Evolutionary conservation across 1,140 invertebrate genomes (phyloP).

Genomic region (Polypedilum vanderplanki): DNA sequence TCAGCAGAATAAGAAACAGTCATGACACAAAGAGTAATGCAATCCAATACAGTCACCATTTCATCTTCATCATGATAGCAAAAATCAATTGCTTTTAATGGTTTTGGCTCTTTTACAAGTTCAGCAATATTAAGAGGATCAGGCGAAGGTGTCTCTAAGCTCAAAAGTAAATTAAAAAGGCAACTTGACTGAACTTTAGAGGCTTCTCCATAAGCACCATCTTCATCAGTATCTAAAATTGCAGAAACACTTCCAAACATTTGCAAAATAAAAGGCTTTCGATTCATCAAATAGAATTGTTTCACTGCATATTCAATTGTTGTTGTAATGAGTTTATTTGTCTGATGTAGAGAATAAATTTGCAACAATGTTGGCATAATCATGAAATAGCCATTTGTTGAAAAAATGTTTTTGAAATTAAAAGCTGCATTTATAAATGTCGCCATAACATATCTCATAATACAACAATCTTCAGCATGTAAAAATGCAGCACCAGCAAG

Average conservation of each 20-base stretch:
- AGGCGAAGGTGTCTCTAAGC: slow-evolving; percentile 83
- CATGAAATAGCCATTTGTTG: slow-evolving; percentile 93
- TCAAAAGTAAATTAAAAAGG: slow-evolving; percentile 84
- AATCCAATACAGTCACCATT: slow-evolving; percentile 88
- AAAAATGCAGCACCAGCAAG: slow-evolving; percentile 94
- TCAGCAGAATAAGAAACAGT: slow-evolving; percentile 96
- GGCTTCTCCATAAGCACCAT: slow-evolving; percentile 76
- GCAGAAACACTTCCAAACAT: slow-evolving; percentile 98
- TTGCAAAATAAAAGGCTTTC: slow-evolving; percentile 97
- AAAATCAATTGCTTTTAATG: slow-evolving; percentile 92
- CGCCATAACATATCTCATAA: slow-evolving; percentile 91
- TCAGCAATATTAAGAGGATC: slow-evolving; percentile 94
- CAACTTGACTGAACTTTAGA: slow-evolving; percentile 87
- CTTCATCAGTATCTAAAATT: slow-evolving; percentile 88
- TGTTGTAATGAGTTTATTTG: slow-evolving; percentile 87
- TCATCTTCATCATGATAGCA: slow-evolving; percentile 95
- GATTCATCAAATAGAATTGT: slow-evolving; percentile 96
- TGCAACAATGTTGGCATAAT: slow-evolving; percentile 96
- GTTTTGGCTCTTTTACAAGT: slow-evolving; percentile 92
- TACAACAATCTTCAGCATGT: slow-evolving; percentile 92
- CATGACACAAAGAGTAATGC: slow-evolving; percentile 92
- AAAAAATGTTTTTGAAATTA: slow-evolving; percentile 99
- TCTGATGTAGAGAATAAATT: slow-evolving; percentile 96
- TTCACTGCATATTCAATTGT: slow-evolving; percentile 97
- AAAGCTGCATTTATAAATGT: slow-evolving; percentile 96